These are phyloP conservation scores for Pachyramphus minor DNA, from an alignment of 2,113 vertebrate species.

Conservation along the genomic window DNA sequence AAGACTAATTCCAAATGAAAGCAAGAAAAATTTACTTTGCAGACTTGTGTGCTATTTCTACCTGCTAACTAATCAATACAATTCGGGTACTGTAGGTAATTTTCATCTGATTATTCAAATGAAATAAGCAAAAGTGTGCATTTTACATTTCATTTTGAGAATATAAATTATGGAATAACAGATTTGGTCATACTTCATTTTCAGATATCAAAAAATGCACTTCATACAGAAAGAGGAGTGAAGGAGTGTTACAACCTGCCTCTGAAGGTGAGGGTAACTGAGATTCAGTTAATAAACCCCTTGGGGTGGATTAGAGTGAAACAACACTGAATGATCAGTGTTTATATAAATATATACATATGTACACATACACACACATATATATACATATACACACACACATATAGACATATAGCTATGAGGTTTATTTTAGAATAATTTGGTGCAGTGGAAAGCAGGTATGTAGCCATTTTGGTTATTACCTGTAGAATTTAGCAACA, in stretches of 20 bases:
- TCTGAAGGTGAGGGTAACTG: background rate
- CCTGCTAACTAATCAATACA: conserved; percentile 20
- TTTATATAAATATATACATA: background rate
- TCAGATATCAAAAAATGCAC: background rate
- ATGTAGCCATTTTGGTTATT: background rate
- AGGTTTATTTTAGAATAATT: background rate
- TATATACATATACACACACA: background rate
- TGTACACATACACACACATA: no score
- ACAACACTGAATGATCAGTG: background rate
- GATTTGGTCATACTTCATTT: background rate
- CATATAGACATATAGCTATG: background rate
- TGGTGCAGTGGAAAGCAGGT: background rate
- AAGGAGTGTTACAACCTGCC: background rate
- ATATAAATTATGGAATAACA: background rate
- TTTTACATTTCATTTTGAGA: background rate
- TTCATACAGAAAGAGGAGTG: background rate
- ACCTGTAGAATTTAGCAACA: background rate
- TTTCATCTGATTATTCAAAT: conserved; percentile 46
- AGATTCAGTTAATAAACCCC: background rate
- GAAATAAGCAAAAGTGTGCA: background rate
- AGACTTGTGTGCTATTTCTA: conserved; percentile 1
- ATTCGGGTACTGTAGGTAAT: background rate
- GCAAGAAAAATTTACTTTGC: background rate
- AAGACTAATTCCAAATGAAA: conserved; percentile 21
- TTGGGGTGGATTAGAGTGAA: background rate